Evolutionary conservation across 1,140 invertebrate species (phyloP).

Genomic region (Apis dorsata): DNA sequence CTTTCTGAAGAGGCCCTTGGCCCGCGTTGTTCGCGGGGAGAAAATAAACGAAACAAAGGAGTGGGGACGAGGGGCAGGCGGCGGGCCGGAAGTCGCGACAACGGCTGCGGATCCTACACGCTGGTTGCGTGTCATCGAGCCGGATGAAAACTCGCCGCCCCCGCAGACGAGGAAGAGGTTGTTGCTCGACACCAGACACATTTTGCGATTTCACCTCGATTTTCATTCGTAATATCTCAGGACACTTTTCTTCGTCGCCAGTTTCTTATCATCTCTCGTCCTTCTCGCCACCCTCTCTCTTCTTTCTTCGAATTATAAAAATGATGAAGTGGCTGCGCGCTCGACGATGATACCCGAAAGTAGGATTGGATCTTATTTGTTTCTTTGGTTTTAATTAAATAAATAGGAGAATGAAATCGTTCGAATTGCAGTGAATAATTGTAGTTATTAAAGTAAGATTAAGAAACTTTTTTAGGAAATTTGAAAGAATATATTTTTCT

Average conservation of each 20-base stretch:
- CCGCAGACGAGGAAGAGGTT: neutral
- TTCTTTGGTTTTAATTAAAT: neutral
- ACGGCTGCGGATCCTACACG: neutral
- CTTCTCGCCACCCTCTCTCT: no score
- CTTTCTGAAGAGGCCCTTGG: slow-evolving; percentile 36
- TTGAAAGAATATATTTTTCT: no score
- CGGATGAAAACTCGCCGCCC: slow-evolving; percentile 18
- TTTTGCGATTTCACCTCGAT: slow-evolving; percentile 17
- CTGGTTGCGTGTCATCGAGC: neutral
- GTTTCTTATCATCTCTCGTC: slow-evolving; percentile 16
- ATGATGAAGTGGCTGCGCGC: slow-evolving; percentile 3
- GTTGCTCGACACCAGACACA: neutral
- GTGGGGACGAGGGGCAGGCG: neutral
- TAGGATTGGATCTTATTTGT: neutral
- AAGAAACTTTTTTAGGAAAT: no score
- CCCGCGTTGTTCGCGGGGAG: slow-evolving; percentile 40
- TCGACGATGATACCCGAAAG: neutral
- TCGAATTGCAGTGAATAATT: no score
- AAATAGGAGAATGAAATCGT: no score
- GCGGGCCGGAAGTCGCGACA: slow-evolving; percentile 27
- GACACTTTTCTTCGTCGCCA: slow-evolving; percentile 8
- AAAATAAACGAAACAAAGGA: slow-evolving; percentile 64
- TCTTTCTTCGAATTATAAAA: slow-evolving; percentile 18
- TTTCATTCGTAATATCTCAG: slow-evolving; percentile 16
- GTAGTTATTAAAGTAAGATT: no score